Conservation (phyloP, 2,888 invertebrate genomes). For the Lamellibrachia columna region DNA sequence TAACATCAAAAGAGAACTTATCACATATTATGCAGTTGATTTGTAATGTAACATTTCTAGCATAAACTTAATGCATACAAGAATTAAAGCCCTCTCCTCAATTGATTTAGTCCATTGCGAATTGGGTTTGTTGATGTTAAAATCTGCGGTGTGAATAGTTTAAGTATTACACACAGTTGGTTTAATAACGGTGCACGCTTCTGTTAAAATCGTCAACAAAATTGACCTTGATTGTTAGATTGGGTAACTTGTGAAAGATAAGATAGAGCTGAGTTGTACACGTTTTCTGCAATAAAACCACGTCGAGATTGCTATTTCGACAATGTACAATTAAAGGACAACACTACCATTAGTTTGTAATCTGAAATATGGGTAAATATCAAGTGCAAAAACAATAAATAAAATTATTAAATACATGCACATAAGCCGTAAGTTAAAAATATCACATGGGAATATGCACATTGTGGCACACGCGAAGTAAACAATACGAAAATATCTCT, state of each 20-base stretch:
- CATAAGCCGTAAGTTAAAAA: not conserved
- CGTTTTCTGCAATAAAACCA: too few species aligned
- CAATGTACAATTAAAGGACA: too few species aligned
- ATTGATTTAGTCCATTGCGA: too few species aligned
- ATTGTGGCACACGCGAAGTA: not conserved
- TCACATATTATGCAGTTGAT: not conserved
- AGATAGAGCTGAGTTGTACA: too few species aligned
- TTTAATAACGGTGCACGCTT: too few species aligned
- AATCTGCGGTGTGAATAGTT: too few species aligned
- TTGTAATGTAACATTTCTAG: not conserved
- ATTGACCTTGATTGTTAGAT: too few species aligned
- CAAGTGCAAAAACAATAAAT: not conserved
- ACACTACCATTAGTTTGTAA: not conserved
- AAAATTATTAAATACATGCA: not conserved
- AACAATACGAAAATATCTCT: conserved; percentile 12
- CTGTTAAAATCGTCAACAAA: too few species aligned
- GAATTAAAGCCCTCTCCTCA: not conserved
- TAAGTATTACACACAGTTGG: too few species aligned
- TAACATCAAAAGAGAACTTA: conserved; percentile 16
- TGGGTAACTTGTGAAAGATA: too few species aligned
- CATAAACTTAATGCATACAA: not conserved
- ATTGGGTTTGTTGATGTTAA: too few species aligned
- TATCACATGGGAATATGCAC: conserved; percentile 4
- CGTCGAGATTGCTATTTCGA: too few species aligned
- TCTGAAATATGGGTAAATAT: not conserved